A percentile compares a stretch with the other conserved stretches of the same genome.
Conservation (phyloP, 2,888 invertebrate genomes). For the Temnothorax rugatulus region DNA sequence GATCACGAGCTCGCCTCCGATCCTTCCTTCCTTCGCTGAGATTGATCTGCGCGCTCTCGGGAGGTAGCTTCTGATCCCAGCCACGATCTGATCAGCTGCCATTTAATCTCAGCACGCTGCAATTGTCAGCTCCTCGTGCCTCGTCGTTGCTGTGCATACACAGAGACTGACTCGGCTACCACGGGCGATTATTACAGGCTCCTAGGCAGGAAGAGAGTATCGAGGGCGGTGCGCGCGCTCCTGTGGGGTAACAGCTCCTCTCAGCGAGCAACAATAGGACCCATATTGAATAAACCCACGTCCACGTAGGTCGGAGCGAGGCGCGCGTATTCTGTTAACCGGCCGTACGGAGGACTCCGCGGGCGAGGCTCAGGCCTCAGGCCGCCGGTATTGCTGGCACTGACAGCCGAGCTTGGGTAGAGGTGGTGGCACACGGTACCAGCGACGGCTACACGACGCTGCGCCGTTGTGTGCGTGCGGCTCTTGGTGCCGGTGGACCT, state of each 20-base stretch:
- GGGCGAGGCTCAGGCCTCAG: constrained; percentile 61
- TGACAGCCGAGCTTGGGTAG: constrained; percentile 57
- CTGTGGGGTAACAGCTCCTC: constrained; percentile 73
- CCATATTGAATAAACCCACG: constrained; percentile 75
- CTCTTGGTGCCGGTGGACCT: constrained; percentile 78
- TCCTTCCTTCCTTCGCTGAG: constrained; percentile 1
- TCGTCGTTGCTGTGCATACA: constrained; percentile 50
- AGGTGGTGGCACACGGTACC: constrained; percentile 68
- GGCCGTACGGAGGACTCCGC: constrained; percentile 56
- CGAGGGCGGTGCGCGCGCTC: constrained; percentile 75
- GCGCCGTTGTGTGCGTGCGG: constrained; percentile 64
- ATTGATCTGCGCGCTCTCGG: constrained; percentile 30
- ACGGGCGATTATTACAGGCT: constrained; percentile 67
- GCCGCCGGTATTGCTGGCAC: constrained; percentile 61
- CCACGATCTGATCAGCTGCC: constrained; percentile 48
- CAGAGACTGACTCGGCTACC: constrained; percentile 50
- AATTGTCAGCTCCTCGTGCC: constrained; percentile 41
- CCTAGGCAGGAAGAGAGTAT: constrained; percentile 66
- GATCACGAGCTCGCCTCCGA: neutral
- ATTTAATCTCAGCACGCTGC: constrained; percentile 56
- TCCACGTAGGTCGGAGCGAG: constrained; percentile 63
- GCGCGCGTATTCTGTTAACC: constrained; percentile 72
- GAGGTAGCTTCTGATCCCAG: constrained; percentile 39
- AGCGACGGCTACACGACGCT: constrained; percentile 53
- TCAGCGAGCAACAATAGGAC: constrained; percentile 73